phyloP scores from a whole-genome alignment of 2,888 invertebrate genomes.

The Kryphioiulus occultus region DNA sequence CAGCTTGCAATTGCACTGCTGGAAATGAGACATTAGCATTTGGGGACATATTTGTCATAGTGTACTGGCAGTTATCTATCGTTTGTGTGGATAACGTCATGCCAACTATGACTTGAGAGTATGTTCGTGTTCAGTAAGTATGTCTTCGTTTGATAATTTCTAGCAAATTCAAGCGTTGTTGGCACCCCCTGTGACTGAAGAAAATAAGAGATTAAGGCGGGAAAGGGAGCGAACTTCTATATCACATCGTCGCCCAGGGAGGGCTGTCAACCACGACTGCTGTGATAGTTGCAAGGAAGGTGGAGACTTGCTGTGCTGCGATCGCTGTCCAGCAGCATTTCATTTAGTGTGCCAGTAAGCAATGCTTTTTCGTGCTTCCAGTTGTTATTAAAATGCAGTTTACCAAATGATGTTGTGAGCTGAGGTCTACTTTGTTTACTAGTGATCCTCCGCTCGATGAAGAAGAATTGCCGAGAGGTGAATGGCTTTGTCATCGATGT shows the following conservation, averaged over 20 bases:
- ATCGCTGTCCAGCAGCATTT: constrained; percentile 94
- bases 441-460: constrained; percentile 93
- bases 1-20: constrained; percentile 43
- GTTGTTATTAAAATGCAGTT: neutral
- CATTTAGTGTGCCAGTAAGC: constrained; percentile 93
- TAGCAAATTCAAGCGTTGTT: constrained; percentile 89
- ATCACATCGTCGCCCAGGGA: constrained; percentile 60
- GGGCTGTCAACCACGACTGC: constrained; percentile 78
- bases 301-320: constrained; percentile 94
- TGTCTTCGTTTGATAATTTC: constrained; percentile 48
- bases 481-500: constrained; percentile 92
- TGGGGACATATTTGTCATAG: neutral
- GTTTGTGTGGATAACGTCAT: neutral
- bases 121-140: neutral
- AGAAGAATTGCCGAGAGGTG: constrained; percentile 86
- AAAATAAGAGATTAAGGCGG: constrained; percentile 64
- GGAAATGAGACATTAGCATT: neutral
- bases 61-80: no score
- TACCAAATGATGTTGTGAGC: neutral
- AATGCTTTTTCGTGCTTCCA: neutral
- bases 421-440: constrained; percentile 57
- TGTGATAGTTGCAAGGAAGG: constrained; percentile 96
- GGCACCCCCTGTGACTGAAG: constrained; percentile 84
- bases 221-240: constrained; percentile 63
- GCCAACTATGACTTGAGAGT: neutral